Conservation (phyloP, 2,797 vertebrate genomes). For the Fringilla coelebs region DNA sequence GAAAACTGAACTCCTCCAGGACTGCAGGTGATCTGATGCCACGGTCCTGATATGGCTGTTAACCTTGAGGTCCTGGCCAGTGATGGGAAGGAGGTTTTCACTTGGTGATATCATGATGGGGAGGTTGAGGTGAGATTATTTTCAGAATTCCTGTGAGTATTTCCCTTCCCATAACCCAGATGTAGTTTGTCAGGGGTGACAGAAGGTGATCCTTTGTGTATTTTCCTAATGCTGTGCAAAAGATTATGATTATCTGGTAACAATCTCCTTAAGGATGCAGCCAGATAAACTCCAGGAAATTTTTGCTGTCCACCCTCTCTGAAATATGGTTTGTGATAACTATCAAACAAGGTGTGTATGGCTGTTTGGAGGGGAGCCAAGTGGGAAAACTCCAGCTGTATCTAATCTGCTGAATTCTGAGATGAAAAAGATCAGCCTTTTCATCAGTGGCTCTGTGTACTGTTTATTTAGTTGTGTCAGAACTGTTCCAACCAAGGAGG, state of each 20-base stretch:
- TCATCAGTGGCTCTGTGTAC: neutral
- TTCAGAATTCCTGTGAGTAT: neutral
- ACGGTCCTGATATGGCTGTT: neutral
- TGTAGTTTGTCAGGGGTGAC: neutral
- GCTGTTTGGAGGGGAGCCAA: neutral
- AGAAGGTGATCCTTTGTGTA: neutral
- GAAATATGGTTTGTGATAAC: neutral
- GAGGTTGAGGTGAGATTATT: conserved; percentile 2
- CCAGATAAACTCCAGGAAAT: neutral
- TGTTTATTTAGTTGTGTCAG: neutral
- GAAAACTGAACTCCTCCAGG: neutral
- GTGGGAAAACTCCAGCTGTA: neutral
- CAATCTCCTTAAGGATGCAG: neutral
- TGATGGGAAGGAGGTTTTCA: neutral
- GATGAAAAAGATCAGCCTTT: neutral
- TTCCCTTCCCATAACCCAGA: neutral
- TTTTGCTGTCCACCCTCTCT: conserved; percentile 6
- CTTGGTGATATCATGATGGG: neutral
- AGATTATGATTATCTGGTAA: neutral
- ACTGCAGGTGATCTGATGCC: neutral
- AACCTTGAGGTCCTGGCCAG: neutral
- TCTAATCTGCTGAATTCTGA: neutral
- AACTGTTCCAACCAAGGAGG: neutral
- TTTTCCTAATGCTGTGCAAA: neutral
- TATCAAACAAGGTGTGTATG: neutral